phyloP scores from a whole-genome alignment of 2,797 vertebrate species.

The Limosa lapponica region DNA sequence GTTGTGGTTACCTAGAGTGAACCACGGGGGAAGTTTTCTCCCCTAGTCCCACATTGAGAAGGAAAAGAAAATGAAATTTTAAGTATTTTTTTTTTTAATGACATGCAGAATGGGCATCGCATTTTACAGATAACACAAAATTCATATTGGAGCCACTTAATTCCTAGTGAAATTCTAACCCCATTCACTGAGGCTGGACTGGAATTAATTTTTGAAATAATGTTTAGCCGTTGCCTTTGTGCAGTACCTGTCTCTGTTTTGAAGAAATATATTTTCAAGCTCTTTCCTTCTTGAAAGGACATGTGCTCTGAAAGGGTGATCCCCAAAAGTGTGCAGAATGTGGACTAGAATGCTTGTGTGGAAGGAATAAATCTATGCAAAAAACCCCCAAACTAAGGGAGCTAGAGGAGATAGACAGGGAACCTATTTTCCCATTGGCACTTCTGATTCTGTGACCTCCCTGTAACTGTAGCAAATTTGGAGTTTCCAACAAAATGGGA shows the following conservation, averaged over 20 bases:
- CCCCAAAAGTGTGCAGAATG: background rate
- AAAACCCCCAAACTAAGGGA: background rate
- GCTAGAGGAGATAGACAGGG: background rate
- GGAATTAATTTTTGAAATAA: background rate
- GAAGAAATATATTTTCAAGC: background rate
- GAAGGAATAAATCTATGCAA: background rate
- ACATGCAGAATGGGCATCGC: background rate
- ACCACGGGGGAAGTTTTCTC: background rate
- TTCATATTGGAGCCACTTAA: background rate
- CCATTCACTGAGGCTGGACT: background rate
- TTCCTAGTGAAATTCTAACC: background rate
- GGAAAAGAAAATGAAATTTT: background rate
- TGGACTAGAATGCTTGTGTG: background rate
- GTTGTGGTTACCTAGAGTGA: background rate
- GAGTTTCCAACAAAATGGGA: background rate
- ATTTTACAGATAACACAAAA: background rate
- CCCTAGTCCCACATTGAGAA: background rate
- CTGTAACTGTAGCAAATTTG: background rate
- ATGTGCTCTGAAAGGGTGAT: background rate
- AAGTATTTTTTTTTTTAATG: background rate
- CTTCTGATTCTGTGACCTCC: background rate
- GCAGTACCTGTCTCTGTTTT: background rate
- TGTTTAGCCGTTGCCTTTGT: background rate
- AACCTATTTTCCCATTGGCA: background rate
- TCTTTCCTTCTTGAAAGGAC: background rate